Base-by-base conservation (phyloP, 2,888 invertebrate species). In the Ceratothoa steindachneri region DNA sequence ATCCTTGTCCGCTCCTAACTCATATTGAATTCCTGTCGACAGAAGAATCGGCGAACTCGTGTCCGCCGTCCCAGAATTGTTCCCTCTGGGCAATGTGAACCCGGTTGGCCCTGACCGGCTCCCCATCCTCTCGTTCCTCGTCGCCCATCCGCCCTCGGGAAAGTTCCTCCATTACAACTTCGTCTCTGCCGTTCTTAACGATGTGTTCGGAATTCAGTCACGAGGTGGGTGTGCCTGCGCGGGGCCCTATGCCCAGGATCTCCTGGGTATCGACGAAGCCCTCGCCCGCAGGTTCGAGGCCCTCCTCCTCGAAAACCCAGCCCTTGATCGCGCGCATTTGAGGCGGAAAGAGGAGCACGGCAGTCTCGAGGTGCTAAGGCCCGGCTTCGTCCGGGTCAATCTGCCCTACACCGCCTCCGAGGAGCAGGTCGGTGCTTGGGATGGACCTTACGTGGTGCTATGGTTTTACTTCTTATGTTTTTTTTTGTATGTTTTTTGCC, bases 141-240 rank as follows among this genome's bases (percentile, higher is more conserved):
- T 95, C 69, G 89, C 91, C 81, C 92, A 94, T 84, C 89, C 90
- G 0, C 86, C 90, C 52, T 82, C 83, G 22, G 92, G 93, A 15
- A 82, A 91, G 15, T 94, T 92, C 83, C 88, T 95, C 1, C 95
- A 95, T 84, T 93, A 95, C 84, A 94, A 94, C 85, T 90, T 91
- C 87, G 90, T 95, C 9, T 91, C 91, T 81, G 91, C 93, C 9
- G 88, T 95, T 24, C 87, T 96, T 64, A 95, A 95, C 83, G 95
- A 96, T 82, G 89, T 96, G 29, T 95, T 94, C 83, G 95, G 95
- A 0, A 93, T 96, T 71, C 95, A 95, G 85, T 91, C 84, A 2
- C 81, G 81, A 5, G 90, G 91, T 0, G 92, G 92, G 0, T 88
- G 91, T 81, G 90, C 90, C 19, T 93, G 93, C 84, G 92, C 93